Evolutionary conservation across 1,140 invertebrate genomes (phyloP), one percentile per base, ranked within the genome.

Genomic region (Zaprionus ghesquierei): DNA sequence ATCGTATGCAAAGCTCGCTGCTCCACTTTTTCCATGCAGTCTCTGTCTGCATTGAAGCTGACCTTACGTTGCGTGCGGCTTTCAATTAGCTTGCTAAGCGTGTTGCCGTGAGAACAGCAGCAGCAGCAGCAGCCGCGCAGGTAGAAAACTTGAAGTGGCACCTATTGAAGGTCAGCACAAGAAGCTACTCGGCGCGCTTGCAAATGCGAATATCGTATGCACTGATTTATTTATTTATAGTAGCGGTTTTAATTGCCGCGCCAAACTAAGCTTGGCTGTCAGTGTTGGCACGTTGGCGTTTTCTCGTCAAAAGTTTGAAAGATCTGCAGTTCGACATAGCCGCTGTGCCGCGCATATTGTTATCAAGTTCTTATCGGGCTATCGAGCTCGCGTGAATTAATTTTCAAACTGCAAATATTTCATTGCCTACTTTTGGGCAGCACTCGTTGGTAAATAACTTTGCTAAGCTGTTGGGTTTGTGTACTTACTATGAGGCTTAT

Each of bases 51-150:
- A n/a, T n/a, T n/a, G n/a, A n/a, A n/a, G n/a, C 12, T 75, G 69
- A 85, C 69, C 81, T 85, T 78, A 71, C n/a, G 22, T 71, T 86
- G 74, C 81, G 74, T 86, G 65, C 51, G 54, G 54, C 71, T 71
- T 74, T 63, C 61, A 68, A 81, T 74, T 86, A 68, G n/a, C 61
- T 20, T 5, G 41, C 41, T 13, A 18, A 46, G 41, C 15, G 41
- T 41, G 35, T 41, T 15, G n/a, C n/a, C 35, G 35, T 41, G 35
- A 46, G 18, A 12, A 9, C 18, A 46, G 41, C 9, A n/a, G n/a
- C n/a, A n/a, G n/a, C n/a, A 41, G n/a, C 35, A n/a, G 4, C 35
- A 41, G 13, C 35, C 6, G 35, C 35, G 5, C 13, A 46, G 18
- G 41, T 46, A 18, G 41, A 46, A 20, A 46, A 51, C 35, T 41